phyloP scores from a whole-genome alignment of 2,797 vertebrate species.

The Eospalax fontanierii region DNA sequence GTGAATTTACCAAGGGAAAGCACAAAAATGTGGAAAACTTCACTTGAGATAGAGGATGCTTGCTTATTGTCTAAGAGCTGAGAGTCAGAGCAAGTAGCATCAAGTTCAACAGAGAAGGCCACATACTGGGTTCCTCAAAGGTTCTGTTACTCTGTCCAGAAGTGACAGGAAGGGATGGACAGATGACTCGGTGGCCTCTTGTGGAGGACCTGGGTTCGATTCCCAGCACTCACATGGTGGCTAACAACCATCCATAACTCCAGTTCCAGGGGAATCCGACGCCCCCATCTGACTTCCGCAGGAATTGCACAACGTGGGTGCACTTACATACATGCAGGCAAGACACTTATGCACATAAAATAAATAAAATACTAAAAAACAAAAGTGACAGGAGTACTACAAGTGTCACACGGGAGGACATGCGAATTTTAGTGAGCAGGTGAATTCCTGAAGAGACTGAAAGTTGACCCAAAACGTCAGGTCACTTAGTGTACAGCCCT shows the following conservation, averaged over 20 bases:
- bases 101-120: background rate
- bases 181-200: no score
- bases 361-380: no score
- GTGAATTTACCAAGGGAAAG: background rate
- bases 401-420: background rate
- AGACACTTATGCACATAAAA: no score
- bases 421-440: background rate
- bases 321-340: no score
- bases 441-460: background rate
- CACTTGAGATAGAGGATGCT: background rate
- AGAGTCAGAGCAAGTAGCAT: background rate
- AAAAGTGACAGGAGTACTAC: background rate
- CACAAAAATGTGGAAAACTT: background rate
- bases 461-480: background rate
- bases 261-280: no score
- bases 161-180: background rate
- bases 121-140: background rate
- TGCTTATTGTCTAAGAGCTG: background rate
- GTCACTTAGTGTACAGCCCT: background rate
- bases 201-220: no score
- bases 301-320: no score
- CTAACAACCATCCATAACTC: no score
- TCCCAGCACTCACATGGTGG: no score
- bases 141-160: background rate
- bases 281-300: no score